Percentiles rank a stretch among this genome's conserved stretches.
Evolutionary conservation across 2,888 invertebrate species (phyloP).

Genomic region (Girardia tigrina): DNA sequence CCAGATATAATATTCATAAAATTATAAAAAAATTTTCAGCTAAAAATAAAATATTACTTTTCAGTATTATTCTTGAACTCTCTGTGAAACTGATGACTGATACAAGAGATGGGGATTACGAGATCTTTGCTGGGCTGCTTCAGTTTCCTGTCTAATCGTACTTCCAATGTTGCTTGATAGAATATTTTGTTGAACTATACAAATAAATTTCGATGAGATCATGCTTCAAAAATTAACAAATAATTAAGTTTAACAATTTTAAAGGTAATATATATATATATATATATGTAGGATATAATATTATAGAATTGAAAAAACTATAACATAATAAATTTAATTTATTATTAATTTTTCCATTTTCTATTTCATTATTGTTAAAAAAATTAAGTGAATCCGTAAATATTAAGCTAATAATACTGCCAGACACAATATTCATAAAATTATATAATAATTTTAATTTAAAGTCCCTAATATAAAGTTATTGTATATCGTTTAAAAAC

Average conservation of each 20-base stretch:
- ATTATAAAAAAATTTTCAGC: background rate
- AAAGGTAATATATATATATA: background rate
- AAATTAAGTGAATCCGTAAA: no score
- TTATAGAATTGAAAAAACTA: background rate
- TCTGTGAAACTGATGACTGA: conserved; percentile 1
- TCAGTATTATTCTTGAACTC: background rate
- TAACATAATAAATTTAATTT: no score
- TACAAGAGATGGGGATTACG: background rate
- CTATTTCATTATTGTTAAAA: no score
- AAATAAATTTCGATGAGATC: no score
- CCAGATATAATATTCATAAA: no score
- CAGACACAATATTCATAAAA: no score
- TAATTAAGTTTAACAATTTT: background rate
- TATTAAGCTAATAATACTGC: no score
- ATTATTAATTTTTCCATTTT: no score
- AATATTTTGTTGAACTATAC: conserved; percentile 6
- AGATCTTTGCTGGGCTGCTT: conserved; percentile 6
- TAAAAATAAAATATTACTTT: background rate
- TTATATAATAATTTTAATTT: no score
- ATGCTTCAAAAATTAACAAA: no score
- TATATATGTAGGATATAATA: background rate
- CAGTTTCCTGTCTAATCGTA: background rate
- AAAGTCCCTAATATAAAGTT: no score
- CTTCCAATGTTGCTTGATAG: background rate
- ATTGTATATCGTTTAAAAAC: no score